A percentile compares a stretch with the other conserved stretches of the same genome.
These are phyloP conservation scores for Mus musculus DNA, from an alignment of 2,113 vertebrate species.

Conservation along the genomic window DNA sequence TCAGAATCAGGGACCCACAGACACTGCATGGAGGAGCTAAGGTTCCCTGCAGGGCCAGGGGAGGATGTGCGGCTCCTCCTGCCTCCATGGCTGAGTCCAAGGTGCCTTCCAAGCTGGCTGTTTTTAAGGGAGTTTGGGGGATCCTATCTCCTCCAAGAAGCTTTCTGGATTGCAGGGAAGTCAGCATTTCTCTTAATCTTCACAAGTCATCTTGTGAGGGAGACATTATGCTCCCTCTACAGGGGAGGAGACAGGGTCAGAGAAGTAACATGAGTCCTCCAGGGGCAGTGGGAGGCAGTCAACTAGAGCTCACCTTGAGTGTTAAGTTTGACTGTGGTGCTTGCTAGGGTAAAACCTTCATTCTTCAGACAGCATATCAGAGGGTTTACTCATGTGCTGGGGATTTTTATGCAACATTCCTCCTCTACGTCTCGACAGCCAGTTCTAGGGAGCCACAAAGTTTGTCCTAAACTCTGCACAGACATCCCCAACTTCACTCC, in stretches of 20 bases:
- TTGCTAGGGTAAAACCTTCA: not conserved
- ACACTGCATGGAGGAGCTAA: not conserved
- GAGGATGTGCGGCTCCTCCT: accelerated
- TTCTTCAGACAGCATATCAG: not conserved
- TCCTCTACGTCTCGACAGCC: not conserved
- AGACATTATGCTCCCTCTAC: not conserved
- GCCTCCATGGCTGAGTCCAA: not conserved
- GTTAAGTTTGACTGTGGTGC: not conserved
- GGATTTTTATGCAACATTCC: not conserved
- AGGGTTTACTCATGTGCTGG: not conserved
- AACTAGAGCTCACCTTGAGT: not conserved
- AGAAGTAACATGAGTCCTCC: not conserved
- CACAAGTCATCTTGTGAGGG: not conserved
- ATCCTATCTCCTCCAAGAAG: constrained; percentile 14
- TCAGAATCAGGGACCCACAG: not conserved
- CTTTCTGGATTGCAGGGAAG: not conserved
- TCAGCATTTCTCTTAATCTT: not conserved
- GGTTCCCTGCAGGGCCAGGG: not conserved
- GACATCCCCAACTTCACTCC: not conserved
- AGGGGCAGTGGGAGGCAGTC: not conserved
- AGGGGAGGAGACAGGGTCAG: not conserved
- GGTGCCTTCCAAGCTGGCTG: not conserved
- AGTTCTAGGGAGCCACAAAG: not conserved
- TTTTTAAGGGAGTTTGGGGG: not conserved
- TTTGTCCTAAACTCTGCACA: not conserved